A percentile compares a stretch with the other conserved stretches of the same genome.
Evolutionary conservation across 1,140 invertebrate species (phyloP).

Genomic region (Hyles euphorbiae): DNA sequence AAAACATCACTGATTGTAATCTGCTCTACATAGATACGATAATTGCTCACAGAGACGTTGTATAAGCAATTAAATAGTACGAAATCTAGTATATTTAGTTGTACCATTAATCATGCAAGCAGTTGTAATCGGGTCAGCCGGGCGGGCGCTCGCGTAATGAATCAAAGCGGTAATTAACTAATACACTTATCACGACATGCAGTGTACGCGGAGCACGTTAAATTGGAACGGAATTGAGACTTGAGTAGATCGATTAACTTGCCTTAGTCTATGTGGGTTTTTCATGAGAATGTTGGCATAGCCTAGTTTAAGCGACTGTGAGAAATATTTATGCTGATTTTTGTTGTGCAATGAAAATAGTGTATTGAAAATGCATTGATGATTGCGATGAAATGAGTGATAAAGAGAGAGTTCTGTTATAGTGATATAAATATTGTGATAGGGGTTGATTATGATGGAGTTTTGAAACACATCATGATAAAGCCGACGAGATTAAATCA

Average conservation of each 20-base stretch:
- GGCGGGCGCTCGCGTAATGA: conserved; percentile 38
- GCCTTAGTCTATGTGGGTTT: too few relatives aligned
- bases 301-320: too few relatives aligned
- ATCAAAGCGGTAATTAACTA: conserved; percentile 54
- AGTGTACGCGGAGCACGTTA: conserved; percentile 27
- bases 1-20: conserved; percentile 3
- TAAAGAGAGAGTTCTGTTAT: too few relatives aligned
- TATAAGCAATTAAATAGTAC: conserved; percentile 41
- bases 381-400: too few relatives aligned
- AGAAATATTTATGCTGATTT: too few relatives aligned
- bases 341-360: too few relatives aligned
- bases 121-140: conserved; percentile 28
- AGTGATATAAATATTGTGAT: too few relatives aligned
- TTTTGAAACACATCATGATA: too few relatives aligned
- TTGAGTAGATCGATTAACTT: conserved; percentile 12
- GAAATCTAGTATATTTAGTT: conserved; percentile 48
- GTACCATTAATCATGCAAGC: conserved; percentile 49
- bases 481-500: too few relatives aligned
- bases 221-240: conserved; percentile 31
- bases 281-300: too few relatives aligned
- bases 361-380: too few relatives aligned
- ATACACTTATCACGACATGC: conserved; percentile 49
- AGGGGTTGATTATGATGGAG: too few relatives aligned
- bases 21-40: conserved; percentile 18
- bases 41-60: conserved; percentile 30